Conservation (phyloP, 2,888 invertebrate genomes). For the Osmoderma eremita region DNA sequence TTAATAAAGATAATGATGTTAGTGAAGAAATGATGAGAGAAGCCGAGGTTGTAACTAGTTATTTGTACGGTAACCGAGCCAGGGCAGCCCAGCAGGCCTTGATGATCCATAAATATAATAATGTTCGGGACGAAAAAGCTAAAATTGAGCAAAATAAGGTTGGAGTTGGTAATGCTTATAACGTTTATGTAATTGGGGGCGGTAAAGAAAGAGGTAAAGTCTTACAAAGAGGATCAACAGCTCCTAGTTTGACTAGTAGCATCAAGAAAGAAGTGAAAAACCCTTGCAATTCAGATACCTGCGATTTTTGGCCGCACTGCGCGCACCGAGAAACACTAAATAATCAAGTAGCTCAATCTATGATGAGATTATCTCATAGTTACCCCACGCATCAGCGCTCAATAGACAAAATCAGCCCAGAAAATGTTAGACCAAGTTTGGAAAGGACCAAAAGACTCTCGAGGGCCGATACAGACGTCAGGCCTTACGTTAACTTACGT, state of each 20-base stretch:
- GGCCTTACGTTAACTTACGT: slow-evolving; percentile 25
- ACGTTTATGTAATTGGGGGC: slow-evolving; percentile 59
- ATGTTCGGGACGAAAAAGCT: slow-evolving; percentile 55
- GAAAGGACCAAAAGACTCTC: slow-evolving; percentile 37
- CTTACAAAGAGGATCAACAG: slow-evolving; percentile 65
- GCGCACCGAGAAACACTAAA: slow-evolving; percentile 63
- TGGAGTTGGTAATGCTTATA: slow-evolving; percentile 56
- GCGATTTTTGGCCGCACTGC: slow-evolving; percentile 74
- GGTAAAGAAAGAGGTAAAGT: slow-evolving; percentile 60
- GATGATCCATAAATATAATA: slow-evolving; percentile 62
- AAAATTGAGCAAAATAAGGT: slow-evolving; percentile 49
- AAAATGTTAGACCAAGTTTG: slow-evolving; percentile 43
- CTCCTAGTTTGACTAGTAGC: slow-evolving; percentile 60
- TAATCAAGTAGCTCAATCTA: slow-evolving; percentile 53
- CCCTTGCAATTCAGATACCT: slow-evolving; percentile 67
- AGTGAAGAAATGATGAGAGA: slow-evolving; percentile 67
- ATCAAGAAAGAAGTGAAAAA: slow-evolving; percentile 57
- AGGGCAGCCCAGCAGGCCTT: slow-evolving; percentile 66
- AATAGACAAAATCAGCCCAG: slow-evolving; percentile 55
- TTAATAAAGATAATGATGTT: slow-evolving; percentile 52
- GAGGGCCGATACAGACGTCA: slow-evolving; percentile 37
- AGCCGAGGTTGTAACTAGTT: slow-evolving; percentile 68
- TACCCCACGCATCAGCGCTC: slow-evolving; percentile 66
- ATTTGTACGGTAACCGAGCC: slow-evolving; percentile 67
- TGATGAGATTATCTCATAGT: slow-evolving; percentile 67